Percentiles rank a stretch among this genome's conserved stretches.
Conservation (phyloP, 1,140 invertebrate species). For the Pteromalus puparum region DNA sequence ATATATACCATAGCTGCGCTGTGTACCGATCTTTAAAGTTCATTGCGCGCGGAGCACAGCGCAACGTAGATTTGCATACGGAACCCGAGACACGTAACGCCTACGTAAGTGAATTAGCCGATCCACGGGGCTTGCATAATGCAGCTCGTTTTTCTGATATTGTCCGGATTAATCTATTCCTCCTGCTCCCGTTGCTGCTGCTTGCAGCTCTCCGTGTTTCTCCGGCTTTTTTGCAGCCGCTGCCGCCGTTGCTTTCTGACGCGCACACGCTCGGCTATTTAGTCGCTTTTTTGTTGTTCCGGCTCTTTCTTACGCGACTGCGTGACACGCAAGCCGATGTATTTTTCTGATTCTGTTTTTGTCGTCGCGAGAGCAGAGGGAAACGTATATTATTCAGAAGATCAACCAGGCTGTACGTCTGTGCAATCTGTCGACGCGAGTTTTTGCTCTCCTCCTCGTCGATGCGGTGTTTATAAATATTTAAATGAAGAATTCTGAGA, state of each 20-base stretch:
- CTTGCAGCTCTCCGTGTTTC: background rate
- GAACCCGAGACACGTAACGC: constrained; percentile 47
- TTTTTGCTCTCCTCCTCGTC: background rate
- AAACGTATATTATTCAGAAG: background rate
- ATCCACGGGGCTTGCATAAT: constrained; percentile 46
- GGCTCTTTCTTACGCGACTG: background rate
- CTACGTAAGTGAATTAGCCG: constrained; percentile 49
- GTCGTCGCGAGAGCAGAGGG: too few species aligned
- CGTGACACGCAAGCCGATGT: constrained; percentile 23
- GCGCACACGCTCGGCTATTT: constrained; percentile 9
- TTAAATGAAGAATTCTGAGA: background rate
- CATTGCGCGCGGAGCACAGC: constrained; percentile 47
- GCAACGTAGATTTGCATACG: constrained; percentile 53
- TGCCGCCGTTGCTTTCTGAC: background rate
- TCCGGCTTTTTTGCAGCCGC: background rate
- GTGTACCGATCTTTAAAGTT: constrained; percentile 55
- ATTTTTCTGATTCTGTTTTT: constrained; percentile 25
- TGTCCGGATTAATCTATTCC: constrained; percentile 29
- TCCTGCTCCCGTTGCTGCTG: background rate
- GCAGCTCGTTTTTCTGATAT: constrained; percentile 40
- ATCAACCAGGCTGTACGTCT: background rate
- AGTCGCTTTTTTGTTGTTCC: background rate
- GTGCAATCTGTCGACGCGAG: too few species aligned
- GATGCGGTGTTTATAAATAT: background rate
- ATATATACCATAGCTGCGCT: background rate